Base-by-base conservation (phyloP, 1,140 invertebrate species). In the Agrilus planipennis region DNA sequence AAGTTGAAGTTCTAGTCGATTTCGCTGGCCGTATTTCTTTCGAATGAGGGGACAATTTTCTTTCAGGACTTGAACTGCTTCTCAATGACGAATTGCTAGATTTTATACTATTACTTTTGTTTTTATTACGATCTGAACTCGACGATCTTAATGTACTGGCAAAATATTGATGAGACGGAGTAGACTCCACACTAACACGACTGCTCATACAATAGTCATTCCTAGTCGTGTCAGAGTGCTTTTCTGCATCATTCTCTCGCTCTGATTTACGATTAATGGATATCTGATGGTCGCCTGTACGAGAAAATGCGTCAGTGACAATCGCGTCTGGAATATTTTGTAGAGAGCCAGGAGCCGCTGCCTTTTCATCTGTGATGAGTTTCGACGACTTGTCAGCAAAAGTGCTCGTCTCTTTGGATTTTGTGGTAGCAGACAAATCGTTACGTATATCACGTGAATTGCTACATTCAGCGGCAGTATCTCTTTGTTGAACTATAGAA, bases 141-240 rank as follows among this genome's bases (percentile, higher is more conserved):
- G 75, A 70, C 32, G 75, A 68, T 32, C 79, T 68, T 22, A 82
- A 60, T 20, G 77, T 77, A 39, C 75, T 72, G 2, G 77, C 79
- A 64, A 79, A 82, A 3, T 76, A 76, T 46, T 79, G 70, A 54
- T 82, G 79, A 15, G 77, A 72, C 5, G 78, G 74, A 54, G 76
- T 79, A 37, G 72, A 66, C 45, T 76, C 71, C 34, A 70, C 67
- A 42, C 72, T 75, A 22, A 79, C 73, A 47, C 68, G 68, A 39
- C 68, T 73, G 39, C 59, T 65, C 11, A 62, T 63, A 45, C 64
- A 76, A 43, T 75, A n/a, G n/a, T n/a, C n/a, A n/a, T n/a, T n/a
- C n/a, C n/a, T n/a, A n/a, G n/a, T n/a, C n/a, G n/a, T n/a, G n/a
- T n/a, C n/a, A n/a, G n/a, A n/a, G n/a, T n/a, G n/a, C n/a, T n/a